Conservation (phyloP, 2,888 invertebrate species). For the Galeruca laticollis region DNA sequence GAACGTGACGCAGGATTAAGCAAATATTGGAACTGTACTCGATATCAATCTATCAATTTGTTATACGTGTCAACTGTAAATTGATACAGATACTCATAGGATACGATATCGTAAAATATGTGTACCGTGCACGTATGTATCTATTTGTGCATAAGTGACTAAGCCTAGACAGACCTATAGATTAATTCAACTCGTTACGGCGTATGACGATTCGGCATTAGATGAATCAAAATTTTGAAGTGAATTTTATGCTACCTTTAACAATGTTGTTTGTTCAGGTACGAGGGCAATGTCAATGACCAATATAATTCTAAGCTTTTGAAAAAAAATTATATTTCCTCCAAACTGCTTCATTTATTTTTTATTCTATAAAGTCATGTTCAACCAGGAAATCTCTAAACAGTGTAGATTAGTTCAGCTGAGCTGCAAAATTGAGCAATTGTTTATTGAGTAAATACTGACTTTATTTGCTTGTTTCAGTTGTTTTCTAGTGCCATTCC, state of each 20-base stretch:
- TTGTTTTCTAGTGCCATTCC: too few relatives aligned
- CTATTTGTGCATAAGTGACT: conserved; percentile 3
- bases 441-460: too few relatives aligned
- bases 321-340: too few relatives aligned
- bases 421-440: too few relatives aligned
- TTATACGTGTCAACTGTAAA: conserved; percentile 33
- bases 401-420: too few relatives aligned
- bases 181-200: not conserved
- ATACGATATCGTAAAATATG: conserved; percentile 24
- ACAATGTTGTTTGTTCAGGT: too few relatives aligned
- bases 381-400: too few relatives aligned
- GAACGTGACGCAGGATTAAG: not conserved
- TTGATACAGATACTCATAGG: conserved; percentile 27
- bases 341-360: too few relatives aligned
- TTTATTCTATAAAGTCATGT: too few relatives aligned
- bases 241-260: not conserved
- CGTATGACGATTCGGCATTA: not conserved
- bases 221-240: not conserved
- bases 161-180: conserved; percentile 5
- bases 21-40: conserved; percentile 24
- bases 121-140: not conserved
- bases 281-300: too few relatives aligned
- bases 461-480: too few relatives aligned
- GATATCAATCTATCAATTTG: conserved; percentile 39
- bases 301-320: too few relatives aligned